Percentiles rank a stretch among this genome's conserved stretches.
phyloP scores from a whole-genome alignment of 2,113 vertebrate genomes.

The Crotophaga sulcirostris region DNA sequence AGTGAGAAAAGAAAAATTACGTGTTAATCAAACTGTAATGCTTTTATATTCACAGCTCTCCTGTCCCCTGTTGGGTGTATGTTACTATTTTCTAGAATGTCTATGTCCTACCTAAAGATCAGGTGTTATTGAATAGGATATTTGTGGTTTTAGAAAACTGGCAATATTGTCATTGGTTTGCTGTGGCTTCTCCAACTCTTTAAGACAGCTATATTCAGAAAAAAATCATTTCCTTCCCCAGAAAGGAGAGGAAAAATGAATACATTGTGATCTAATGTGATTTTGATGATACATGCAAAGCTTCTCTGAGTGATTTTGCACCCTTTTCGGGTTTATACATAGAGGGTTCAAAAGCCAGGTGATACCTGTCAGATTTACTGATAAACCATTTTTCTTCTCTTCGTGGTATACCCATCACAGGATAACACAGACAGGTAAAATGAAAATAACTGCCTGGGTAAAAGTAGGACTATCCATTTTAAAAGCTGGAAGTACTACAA shows the following conservation, averaged over 20 bases:
- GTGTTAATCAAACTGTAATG: not conserved
- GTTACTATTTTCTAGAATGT: not conserved
- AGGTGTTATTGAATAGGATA: not conserved
- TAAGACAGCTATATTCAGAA: not conserved
- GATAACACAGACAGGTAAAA: not conserved
- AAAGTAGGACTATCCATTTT: not conserved
- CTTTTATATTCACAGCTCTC: not conserved
- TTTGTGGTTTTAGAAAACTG: not conserved
- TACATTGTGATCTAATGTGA: not conserved
- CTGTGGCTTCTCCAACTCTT: not conserved
- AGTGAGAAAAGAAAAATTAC: not conserved
- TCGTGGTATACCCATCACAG: not conserved
- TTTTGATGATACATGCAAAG: not conserved
- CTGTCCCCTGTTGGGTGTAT: not conserved
- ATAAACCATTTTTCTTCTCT: not conserved
- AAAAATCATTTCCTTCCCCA: not conserved
- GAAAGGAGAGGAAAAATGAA: not conserved
- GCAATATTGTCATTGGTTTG: not conserved
- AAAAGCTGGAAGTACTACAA: not conserved
- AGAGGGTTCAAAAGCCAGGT: not conserved
- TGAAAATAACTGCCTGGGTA: not conserved
- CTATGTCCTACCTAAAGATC: conserved; percentile 1
- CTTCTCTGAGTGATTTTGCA: not conserved
- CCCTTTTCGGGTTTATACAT: not conserved
- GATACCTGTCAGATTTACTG: not conserved